These are phyloP conservation scores for Saxidomus purpurata DNA, from an alignment of 1,140 invertebrate species.

Conservation along the genomic window DNA sequence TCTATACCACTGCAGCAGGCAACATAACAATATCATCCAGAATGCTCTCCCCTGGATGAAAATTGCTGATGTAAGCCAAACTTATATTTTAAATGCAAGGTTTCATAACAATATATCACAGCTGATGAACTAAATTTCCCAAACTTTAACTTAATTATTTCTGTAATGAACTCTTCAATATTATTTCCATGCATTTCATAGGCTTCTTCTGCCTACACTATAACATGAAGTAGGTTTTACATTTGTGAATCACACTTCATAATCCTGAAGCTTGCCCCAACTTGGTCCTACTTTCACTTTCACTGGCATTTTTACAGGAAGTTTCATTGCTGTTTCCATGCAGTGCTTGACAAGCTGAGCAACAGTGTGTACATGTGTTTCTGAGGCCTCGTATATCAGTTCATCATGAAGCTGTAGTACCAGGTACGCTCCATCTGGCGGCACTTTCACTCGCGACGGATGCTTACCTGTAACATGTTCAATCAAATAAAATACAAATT, in stretches of 20 bases:
- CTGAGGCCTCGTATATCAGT: constrained; percentile 95
- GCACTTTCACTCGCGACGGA: constrained; percentile 6
- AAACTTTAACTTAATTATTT: too few relatives aligned
- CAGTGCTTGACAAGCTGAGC: constrained; percentile 90
- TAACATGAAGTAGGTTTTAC: too few relatives aligned
- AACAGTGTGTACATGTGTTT: constrained; percentile 89
- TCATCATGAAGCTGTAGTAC: constrained; percentile 98
- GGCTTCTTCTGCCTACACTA: too few relatives aligned
- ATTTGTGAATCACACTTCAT: constrained; percentile 61
- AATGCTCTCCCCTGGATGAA: too few relatives aligned
- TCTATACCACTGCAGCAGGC: too few relatives aligned
- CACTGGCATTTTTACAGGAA: constrained; percentile 94
- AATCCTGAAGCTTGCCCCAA: constrained; percentile 89
- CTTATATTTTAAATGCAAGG: too few relatives aligned
- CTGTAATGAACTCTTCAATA: too few relatives aligned
- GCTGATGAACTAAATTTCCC: too few relatives aligned
- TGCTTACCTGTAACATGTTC: constrained; percentile 36
- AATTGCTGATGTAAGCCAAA: too few relatives aligned
- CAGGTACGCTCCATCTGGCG: constrained; percentile 88
- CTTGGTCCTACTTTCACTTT: constrained; percentile 93
- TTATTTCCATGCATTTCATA: too few relatives aligned
- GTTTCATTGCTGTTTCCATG: constrained; percentile 93
- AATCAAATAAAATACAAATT: background rate
- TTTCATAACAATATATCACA: too few relatives aligned
- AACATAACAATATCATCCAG: too few relatives aligned